phyloP scores from a whole-genome alignment of 1,140 invertebrate species.

The Platyscapa corneri region DNA sequence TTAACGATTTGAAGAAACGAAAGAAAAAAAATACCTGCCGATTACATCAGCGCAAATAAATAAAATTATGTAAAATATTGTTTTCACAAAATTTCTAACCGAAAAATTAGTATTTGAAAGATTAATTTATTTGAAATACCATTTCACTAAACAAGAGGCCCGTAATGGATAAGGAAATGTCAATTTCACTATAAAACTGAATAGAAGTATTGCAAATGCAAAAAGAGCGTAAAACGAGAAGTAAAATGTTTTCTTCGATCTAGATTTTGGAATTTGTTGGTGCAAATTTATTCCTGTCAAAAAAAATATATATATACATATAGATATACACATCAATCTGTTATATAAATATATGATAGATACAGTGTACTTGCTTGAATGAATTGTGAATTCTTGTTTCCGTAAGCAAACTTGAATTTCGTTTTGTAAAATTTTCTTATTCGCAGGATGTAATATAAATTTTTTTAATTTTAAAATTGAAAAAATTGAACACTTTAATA shows the following conservation, averaged over 20 bases:
- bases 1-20: no score
- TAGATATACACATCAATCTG: background rate
- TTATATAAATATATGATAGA: background rate
- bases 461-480: slow-evolving; percentile 31
- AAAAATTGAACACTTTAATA: slow-evolving; percentile 1
- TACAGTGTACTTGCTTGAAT: background rate
- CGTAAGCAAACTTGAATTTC: background rate
- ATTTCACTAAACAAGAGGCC: slow-evolving; percentile 60
- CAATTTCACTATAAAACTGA: slow-evolving; percentile 28
- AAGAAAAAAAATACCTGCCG: no score
- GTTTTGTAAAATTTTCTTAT: background rate
- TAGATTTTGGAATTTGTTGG: background rate
- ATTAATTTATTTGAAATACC: slow-evolving; percentile 51
- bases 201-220: slow-evolving; percentile 36
- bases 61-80: background rate
- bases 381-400: background rate
- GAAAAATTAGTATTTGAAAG: background rate
- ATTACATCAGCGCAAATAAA: background rate
- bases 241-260: background rate
- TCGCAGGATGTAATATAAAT: background rate
- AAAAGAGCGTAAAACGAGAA: background rate
- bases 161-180: slow-evolving; percentile 60
- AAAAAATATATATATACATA: background rate
- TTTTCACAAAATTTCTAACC: background rate
- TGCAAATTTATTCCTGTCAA: slow-evolving; percentile 7